Evolutionary conservation across 2,113 vertebrate species (phyloP).

Genomic region (Anhinga anhinga): DNA sequence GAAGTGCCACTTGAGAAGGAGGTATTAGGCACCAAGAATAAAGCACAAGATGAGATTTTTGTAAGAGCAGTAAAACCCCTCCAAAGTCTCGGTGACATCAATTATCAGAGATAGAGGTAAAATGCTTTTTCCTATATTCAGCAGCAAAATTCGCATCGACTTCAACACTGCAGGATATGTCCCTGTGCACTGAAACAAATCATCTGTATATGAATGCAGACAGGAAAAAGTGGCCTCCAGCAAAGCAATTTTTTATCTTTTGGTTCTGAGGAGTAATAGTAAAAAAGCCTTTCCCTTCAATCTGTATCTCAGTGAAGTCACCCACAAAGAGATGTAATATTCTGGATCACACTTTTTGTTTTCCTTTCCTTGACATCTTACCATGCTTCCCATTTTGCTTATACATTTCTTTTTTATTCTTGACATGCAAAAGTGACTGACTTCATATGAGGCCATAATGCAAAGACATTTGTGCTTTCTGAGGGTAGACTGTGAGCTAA

Average conservation of each 20-base stretch:
- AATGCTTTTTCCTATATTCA: not conserved
- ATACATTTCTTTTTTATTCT: not conserved
- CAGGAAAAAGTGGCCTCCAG: not conserved
- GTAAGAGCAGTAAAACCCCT: not conserved
- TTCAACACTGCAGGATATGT: not conserved
- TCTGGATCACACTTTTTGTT: not conserved
- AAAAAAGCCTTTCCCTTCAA: not conserved
- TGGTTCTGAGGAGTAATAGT: not conserved
- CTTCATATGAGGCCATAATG: not conserved
- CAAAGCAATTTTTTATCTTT: conserved; percentile 3
- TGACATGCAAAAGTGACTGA: not conserved
- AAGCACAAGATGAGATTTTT: not conserved
- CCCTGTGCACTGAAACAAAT: not conserved
- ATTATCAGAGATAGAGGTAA: not conserved
- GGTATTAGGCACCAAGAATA: not conserved
- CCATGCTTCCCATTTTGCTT: not conserved
- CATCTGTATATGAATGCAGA: not conserved
- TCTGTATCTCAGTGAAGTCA: not conserved
- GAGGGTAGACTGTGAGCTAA: not conserved
- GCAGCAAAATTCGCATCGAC: not conserved
- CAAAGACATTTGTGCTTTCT: not conserved
- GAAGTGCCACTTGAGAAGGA: not conserved
- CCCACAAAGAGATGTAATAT: not conserved
- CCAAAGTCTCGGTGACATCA: not conserved
- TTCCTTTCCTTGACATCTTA: not conserved